Evolutionary conservation across 2,888 invertebrate genomes (phyloP).

Genomic region (Muschampia plurimacula): DNA sequence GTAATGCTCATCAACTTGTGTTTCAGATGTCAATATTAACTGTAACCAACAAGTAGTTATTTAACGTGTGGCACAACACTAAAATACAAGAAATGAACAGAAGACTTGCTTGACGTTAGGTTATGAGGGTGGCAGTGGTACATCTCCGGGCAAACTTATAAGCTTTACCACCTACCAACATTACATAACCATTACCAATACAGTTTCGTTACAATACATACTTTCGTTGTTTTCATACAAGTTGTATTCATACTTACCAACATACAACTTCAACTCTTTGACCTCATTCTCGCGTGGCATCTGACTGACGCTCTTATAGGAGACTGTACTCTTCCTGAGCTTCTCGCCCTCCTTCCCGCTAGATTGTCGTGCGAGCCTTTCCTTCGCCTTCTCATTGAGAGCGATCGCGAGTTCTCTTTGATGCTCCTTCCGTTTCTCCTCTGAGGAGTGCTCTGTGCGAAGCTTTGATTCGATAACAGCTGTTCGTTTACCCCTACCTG

Average conservation of each 20-base stretch:
- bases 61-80: no score
- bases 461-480: slow-evolving; percentile 97
- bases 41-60: no score
- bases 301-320: slow-evolving; percentile 96
- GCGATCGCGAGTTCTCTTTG: slow-evolving; percentile 97
- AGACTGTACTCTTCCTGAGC: slow-evolving; percentile 96
- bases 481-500: slow-evolving; percentile 91
- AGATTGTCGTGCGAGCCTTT: slow-evolving; percentile 95
- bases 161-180: no score
- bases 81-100: no score
- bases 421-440: slow-evolving; percentile 98
- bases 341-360: slow-evolving; percentile 95
- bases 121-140: no score
- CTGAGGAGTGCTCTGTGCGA: slow-evolving; percentile 97
- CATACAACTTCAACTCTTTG: slow-evolving; percentile 96
- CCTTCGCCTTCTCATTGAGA: slow-evolving; percentile 96
- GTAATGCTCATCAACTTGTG: no score
- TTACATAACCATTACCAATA: no score
- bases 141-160: no score
- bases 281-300: slow-evolving; percentile 98
- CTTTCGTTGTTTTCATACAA: no score
- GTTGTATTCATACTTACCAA: slow-evolving; percentile 87
- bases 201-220: no score
- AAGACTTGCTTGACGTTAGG: no score
- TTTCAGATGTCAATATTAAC: no score